Evolutionary conservation across 2,113 vertebrate genomes (phyloP), one percentile per base, ranked within the genome.

Genomic region (Oplegnathus fasciatus): DNA sequence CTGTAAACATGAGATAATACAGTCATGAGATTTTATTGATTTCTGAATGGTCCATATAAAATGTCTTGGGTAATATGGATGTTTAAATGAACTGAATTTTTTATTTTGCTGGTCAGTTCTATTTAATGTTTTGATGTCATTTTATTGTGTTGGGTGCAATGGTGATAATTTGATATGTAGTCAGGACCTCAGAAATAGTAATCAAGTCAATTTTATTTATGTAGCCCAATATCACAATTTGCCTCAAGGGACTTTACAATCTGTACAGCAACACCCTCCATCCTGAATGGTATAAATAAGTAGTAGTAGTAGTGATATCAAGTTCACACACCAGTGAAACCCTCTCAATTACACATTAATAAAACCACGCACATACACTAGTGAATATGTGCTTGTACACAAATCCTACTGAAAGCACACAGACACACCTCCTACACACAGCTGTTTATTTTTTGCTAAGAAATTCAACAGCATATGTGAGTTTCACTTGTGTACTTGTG

Each of bases 21-120:
- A 58, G 18, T 57, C 32, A 40, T 64, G 18, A 65, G 37, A 64
- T 48, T 3, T 26, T 62, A 69, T 69, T 73, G 75, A 68, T 84
- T 67, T 58, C 24, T 72, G 17, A 67, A 48, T 57, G 66, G 46
- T 18, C 6, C 57, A 42, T 75, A 60, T 78, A 40, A 62, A 74
- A 68, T 70, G 11, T 46, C 14, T 57, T 26, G 24, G 14, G 9
- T 62, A 17, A 26, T 60, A 37, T 64, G 8, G 55, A 42, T 54
- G 37, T 65, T 55, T 9, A 24, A n/a, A 32, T 74, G 1, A 44
- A 34, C 32, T 46, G 1, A 57, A n/a, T 15, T 37, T 37, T 70
- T 46, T 9, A 30, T 62, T 30, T 11, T 17, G 13, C n/a, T 46
- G 44, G 13, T 17, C 44, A 13, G 22, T 28, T 57, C n/a, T 30